Percentiles rank a stretch among this genome's conserved stretches.
Evolutionary conservation across 2,113 vertebrate species (phyloP).

Genomic region (Elephantulus edwardii): DNA sequence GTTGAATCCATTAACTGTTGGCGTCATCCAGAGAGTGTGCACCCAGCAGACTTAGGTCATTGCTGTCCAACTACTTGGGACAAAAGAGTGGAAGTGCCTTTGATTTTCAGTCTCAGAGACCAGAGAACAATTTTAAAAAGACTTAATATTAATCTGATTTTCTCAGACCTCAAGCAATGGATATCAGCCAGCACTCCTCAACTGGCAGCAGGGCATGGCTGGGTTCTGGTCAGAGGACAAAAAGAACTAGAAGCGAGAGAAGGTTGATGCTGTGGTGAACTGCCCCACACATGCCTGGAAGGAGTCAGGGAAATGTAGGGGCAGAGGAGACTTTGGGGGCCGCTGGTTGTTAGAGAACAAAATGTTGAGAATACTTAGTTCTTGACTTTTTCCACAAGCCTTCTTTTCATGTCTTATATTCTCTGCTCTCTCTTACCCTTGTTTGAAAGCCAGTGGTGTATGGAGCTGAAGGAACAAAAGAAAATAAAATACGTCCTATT

Average conservation of each 20-base stretch:
- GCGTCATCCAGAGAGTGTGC: neutral
- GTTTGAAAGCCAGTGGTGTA: neutral
- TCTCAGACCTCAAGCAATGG: neutral
- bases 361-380: neutral
- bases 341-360: neutral
- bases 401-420: neutral
- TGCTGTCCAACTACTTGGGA: neutral
- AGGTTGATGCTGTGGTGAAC: too few species aligned
- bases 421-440: neutral
- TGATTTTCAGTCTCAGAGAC: neutral
- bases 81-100: neutral
- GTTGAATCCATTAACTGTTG: too few species aligned
- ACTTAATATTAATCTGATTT: neutral
- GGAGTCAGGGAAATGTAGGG: neutral
- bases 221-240: neutral
- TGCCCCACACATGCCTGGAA: neutral
- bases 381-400: neutral
- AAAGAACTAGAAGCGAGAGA: neutral
- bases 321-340: neutral
- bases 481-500: neutral
- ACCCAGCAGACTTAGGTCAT: neutral
- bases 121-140: neutral
- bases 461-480: neutral
- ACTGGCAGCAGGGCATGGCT: neutral
- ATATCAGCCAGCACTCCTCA: neutral